Base-by-base conservation (phyloP, 2,113 vertebrate species). In the Thamnophis sirtalis region DNA sequence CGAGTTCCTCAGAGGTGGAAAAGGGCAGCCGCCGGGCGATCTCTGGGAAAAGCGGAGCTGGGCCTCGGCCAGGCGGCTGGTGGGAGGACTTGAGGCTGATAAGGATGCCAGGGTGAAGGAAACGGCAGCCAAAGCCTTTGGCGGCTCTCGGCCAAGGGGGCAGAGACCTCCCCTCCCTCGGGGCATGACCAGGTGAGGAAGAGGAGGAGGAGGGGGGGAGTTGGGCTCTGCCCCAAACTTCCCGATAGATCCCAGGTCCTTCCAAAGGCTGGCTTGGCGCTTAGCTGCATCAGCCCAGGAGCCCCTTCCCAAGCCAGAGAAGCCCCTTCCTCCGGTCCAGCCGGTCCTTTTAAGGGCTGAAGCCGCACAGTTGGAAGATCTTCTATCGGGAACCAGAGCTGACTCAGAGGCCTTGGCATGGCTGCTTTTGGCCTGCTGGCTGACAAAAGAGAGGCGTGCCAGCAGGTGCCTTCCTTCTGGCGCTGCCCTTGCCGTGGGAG, bases 341-440 rank as follows among this genome's bases (percentile, higher is more conserved):
- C 54, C 49, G 38, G 93, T 93, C 96, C 96, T 95, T 96, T 95
- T 96, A 96, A 95, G 95, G n/a, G 87, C 84, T 91, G 11, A 33
- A 0, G 9, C 87, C 73, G 19, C 89, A 9, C 13, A 84, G 84
- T 13, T 24, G 91, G 50, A 60, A 89, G 63, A 68, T 4, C 88
- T 94, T 93, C 43, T 90, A 93, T 93, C 92, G 55, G 92, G 91
- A 87, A 0, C 86, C 0, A 43, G 50, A 85, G 1, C 94, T 91
- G 94, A 0, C 15, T 89, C 91, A 85, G n/a, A 43, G 93, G 55
- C 28, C 84, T 51, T 48, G 43, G 51, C 94, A 93, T 91, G 50
- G 33, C 49, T 4, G n/a, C 15, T 43, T 53, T 60, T n/a, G 28
- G 38, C 56, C 26, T 26, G n/a, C 43, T 87, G 4, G 9, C 15